phyloP scores from a whole-genome alignment of 2,888 invertebrate species.

The Rhagonycha lutea region DNA sequence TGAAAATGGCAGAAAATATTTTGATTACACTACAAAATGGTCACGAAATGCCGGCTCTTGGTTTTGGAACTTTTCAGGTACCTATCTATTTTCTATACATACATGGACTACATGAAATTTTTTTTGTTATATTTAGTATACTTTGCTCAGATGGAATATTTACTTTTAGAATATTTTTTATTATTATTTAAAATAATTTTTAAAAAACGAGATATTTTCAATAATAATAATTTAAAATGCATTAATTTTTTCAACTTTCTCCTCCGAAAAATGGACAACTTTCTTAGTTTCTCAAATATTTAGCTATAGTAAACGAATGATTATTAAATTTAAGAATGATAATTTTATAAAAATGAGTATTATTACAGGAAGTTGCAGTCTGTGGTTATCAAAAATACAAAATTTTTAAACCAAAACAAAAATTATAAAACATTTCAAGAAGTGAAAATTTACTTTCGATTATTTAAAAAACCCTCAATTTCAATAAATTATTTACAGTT shows the following conservation, averaged over 20 bases:
- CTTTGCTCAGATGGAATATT: too few relatives aligned
- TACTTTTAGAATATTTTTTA: too few relatives aligned
- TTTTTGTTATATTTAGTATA: too few relatives aligned
- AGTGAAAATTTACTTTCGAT: too few relatives aligned
- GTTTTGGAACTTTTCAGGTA: constrained; percentile 83
- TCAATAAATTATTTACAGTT: too few relatives aligned
- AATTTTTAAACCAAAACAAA: too few relatives aligned
- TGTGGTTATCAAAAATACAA: background rate
- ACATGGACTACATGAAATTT: too few relatives aligned
- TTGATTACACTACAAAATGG: constrained; percentile 48
- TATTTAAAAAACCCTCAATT: too few relatives aligned
- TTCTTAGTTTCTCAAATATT: background rate
- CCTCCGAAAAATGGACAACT: background rate
- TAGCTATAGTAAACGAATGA: background rate
- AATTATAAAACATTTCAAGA: too few relatives aligned
- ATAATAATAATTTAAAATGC: background rate
- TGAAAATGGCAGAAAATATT: constrained; percentile 18
- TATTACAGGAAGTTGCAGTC: background rate
- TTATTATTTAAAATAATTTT: background rate
- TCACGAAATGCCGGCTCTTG: constrained; percentile 70
- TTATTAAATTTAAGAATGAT: background rate
- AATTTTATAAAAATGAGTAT: background rate
- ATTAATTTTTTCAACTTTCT: background rate
- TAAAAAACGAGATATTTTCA: background rate
- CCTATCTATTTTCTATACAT: constrained; percentile 27